Evolutionary conservation across 2,888 invertebrate species (phyloP), one percentile per base, ranked within the genome.

Genomic region (Acleris literana): DNA sequence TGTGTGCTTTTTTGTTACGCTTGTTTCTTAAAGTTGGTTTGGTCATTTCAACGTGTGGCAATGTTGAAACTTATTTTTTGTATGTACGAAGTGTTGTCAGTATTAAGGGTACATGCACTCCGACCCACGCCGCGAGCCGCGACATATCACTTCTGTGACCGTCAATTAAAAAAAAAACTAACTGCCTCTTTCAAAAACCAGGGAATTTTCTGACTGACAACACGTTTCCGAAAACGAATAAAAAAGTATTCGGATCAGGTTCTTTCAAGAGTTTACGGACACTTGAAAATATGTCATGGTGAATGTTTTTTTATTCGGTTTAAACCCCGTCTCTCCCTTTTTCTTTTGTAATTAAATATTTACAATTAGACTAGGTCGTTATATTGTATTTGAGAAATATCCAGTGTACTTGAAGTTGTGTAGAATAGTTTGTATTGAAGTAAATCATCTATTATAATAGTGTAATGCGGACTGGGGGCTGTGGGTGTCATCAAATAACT

Each of bases 11-110:
- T 73, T 67, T 71, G 71, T 71, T 72, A 76, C 57, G 78, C 78
- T 79, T 77, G 69, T 87, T 87, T 86, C 90, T 92, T 90, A 91
- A 92, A 90, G 89, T 90, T 92, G 89, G 87, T 84, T 73, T 69
- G 64, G 68, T 59, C 22, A 67, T 68, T 73, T 72, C 17, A 52
- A 20, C 64, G 65, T 56, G 88, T 92, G 89, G 89, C 92, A 92
- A 92, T 91, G 92, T 92, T 90, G 80, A 90, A 92, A 91, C 90
- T 70, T n/a, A n/a, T 72, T 70, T 74, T 75, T 78, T 84, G 79
- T 68, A 61, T 85, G 81, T 72, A 80, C 82, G 82, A 73, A 76
- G 87, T 91, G 88, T 90, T 90, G 88, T 89, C 90, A 87, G 87
- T 73, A 71, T 71, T 69, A 55, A 44, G 18, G 22, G 53, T 54